phyloP scores from a whole-genome alignment of 2,888 invertebrate species.

The Tenodera sinensis region DNA sequence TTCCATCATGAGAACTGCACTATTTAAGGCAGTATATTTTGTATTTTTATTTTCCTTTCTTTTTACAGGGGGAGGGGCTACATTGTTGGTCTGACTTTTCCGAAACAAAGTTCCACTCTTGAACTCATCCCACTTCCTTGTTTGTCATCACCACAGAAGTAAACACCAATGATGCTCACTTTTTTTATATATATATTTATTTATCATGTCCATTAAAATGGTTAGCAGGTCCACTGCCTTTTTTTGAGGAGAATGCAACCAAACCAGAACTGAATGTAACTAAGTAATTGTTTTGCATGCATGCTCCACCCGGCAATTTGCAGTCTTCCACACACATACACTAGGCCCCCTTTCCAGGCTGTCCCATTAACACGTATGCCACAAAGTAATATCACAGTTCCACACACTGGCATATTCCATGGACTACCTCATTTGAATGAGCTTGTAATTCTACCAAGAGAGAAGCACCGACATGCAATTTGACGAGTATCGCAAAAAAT shows the following conservation, averaged over 20 bases:
- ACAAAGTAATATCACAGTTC: slow-evolving; percentile 11
- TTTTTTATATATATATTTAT: not conserved
- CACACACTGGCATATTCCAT: not conserved
- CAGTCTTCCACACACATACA: not conserved
- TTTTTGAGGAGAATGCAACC: slow-evolving; percentile 10
- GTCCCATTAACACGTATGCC: slow-evolving; percentile 10
- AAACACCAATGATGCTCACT: slow-evolving; percentile 6
- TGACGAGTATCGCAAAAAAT: not conserved
- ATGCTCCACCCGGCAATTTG: slow-evolving; percentile 3
- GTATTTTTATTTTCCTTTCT: not conserved
- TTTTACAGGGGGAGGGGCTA: slow-evolving; percentile 3
- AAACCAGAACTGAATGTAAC: slow-evolving; percentile 1
- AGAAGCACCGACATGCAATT: not conserved
- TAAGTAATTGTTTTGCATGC: slow-evolving; percentile 10
- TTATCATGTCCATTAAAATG: slow-evolving; percentile 1
- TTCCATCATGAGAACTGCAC: not conserved
- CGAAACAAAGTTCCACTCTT: slow-evolving; percentile 3
- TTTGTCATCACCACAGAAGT: not conserved
- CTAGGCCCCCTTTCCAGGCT: slow-evolving; percentile 12
- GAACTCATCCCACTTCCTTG: slow-evolving; percentile 6
- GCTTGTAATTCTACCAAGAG: not conserved
- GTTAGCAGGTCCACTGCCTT: slow-evolving; percentile 2
- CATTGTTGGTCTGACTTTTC: slow-evolving; percentile 12
- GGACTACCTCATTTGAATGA: not conserved
- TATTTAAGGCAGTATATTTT: not conserved